Conservation (phyloP, 2,888 invertebrate species). For the Patella depressa region DNA sequence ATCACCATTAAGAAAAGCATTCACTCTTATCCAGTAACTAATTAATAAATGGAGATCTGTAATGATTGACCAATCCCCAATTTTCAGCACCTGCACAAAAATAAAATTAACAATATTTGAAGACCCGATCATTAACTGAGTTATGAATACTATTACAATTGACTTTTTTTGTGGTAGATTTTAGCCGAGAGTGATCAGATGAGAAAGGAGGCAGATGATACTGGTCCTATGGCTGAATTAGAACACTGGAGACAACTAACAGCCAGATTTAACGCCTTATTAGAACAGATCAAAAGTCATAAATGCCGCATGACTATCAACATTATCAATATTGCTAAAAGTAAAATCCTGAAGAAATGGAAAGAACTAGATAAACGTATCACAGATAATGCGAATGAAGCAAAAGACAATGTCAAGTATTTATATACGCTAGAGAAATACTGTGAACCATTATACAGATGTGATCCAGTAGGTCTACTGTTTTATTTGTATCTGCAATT, state of each 20-base stretch:
- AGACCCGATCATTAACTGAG: too few species aligned
- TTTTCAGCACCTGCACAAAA: too few species aligned
- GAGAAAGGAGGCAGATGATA: constrained; percentile 83
- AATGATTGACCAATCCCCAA: too few species aligned
- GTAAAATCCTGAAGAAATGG: constrained; percentile 66
- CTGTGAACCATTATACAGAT: constrained; percentile 69
- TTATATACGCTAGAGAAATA: constrained; percentile 69
- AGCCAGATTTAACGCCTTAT: constrained; percentile 64
- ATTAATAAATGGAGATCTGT: too few species aligned
- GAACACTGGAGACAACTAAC: constrained; percentile 69
- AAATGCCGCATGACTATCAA: constrained; percentile 64
- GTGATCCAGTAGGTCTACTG: constrained; percentile 63
- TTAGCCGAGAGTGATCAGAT: constrained; percentile 90
- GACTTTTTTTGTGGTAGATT: constrained; percentile 45
- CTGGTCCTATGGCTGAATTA: constrained; percentile 78
- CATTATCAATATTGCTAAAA: constrained; percentile 62
- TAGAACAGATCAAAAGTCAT: constrained; percentile 64
- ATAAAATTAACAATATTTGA: too few species aligned
- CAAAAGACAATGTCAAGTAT: constrained; percentile 69
- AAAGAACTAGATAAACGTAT: constrained; percentile 64
- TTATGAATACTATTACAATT: too few species aligned
- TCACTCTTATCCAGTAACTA: too few species aligned
- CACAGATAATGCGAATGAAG: constrained; percentile 69
- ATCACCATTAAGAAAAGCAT: too few species aligned
- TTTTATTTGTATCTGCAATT: too few species aligned